phyloP scores from a whole-genome alignment of 2,888 invertebrate species.

The Hirtodrosophila duncani region DNA sequence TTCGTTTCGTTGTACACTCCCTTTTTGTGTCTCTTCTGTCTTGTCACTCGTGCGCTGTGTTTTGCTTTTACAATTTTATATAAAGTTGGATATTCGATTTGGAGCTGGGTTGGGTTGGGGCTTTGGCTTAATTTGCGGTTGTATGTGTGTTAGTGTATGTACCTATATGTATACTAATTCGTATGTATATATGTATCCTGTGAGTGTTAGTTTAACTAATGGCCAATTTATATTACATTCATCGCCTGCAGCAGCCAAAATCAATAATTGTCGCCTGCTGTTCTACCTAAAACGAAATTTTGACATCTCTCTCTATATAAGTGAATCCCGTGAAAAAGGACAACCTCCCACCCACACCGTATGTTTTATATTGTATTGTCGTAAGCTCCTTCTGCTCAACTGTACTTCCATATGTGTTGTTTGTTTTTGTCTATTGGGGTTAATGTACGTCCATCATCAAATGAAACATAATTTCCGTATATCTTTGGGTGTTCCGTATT shows the following conservation, averaged over 20 bases:
- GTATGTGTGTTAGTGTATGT: constrained; percentile 1
- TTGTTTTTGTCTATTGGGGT: constrained; percentile 33
- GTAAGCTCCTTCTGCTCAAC: constrained; percentile 33
- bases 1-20: constrained; percentile 15
- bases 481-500: too few relatives aligned
- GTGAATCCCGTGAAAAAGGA: constrained; percentile 4
- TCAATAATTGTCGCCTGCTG: constrained; percentile 59
- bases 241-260: constrained; percentile 51
- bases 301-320: constrained; percentile 34
- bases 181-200: too few relatives aligned
- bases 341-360: not conserved
- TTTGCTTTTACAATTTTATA: constrained; percentile 65
- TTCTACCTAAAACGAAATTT: constrained; percentile 40
- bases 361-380: constrained; percentile 6
- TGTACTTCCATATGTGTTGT: constrained; percentile 51
- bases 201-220: constrained; percentile 50
- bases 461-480: too few relatives aligned
- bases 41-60: constrained; percentile 23
- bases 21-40: constrained; percentile 30
- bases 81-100: constrained; percentile 66
- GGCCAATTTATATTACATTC: constrained; percentile 64
- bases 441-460: constrained; percentile 35
- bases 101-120: constrained; percentile 5
- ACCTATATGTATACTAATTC: too few relatives aligned
- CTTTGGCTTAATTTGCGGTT: not conserved